Base-by-base conservation (phyloP, 1,140 invertebrate species). In the Bicyclus anynana region DNA sequence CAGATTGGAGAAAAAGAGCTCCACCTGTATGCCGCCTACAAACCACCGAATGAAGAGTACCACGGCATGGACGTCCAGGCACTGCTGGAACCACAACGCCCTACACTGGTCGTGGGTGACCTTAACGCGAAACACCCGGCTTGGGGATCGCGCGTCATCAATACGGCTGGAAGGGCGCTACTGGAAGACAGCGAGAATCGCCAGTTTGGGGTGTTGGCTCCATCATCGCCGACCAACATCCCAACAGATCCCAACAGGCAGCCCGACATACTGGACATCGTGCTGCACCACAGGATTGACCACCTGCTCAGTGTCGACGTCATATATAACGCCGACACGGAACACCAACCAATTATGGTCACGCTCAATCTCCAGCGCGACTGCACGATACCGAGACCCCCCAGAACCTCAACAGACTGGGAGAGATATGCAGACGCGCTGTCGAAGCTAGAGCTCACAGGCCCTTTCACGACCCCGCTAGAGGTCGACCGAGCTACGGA, bases 291-390 rank as follows among this genome's bases (percentile, higher is more conserved):
- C 21, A 10, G 23, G 14, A 1, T 12, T 2, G 16, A 5, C 29
- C 16, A 51, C n/a, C 50, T 37, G 1, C 16, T 53, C 13, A 26
- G 14, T 53, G 37, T 42, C 46, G 47, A 49, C 12, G 18, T n/a
- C 6, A n/a, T 57, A 0, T 57, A 57, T 14, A 47, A 57, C 20
- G 46, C 50, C 20, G 13, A 49, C 10, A 50, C 46, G 6, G 10
- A 49, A 7, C 46, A 57, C 35, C 20, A 50, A 9, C 54, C 54
- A 0, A 33, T 49, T 5, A 6, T 82, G 72, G 46, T 82, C 73
- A 0, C 77, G 74, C 13, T 17, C 2, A 16, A 16, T 13, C 35
- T 38, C 35, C 35, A 38, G 35, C 35, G 35, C 35, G 35, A 17
- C 13, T 38, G 14, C 35, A 17, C 16, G 4, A 38, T 38, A 2